These are phyloP conservation scores for Anastrepha ludens DNA, from an alignment of 1,140 invertebrate genomes.

Conservation along the genomic window DNA sequence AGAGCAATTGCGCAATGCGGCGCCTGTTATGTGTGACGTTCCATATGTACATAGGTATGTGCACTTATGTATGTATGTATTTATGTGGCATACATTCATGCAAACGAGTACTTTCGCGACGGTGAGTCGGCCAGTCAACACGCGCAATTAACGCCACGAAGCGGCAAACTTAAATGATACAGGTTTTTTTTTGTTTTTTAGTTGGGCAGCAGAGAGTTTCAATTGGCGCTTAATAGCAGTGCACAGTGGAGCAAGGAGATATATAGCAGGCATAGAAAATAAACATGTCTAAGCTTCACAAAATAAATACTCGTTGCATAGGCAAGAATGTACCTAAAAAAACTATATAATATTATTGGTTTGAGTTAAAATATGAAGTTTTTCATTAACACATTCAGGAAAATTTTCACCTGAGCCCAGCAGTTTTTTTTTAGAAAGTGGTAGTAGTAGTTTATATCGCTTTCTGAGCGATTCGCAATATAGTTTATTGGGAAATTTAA, in stretches of 20 bases:
- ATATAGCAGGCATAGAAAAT: too few species aligned
- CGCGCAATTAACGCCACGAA: slow-evolving; percentile 42
- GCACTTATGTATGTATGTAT: background rate
- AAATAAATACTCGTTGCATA: too few species aligned
- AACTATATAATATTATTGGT: too few species aligned
- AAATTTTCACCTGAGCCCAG: too few species aligned
- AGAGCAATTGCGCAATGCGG: slow-evolving; percentile 17
- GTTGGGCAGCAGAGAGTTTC: background rate
- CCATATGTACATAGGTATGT: background rate
- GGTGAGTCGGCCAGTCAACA: slow-evolving; percentile 18
- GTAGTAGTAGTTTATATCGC: too few species aligned
- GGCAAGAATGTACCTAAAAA: too few species aligned
- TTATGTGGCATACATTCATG: background rate
- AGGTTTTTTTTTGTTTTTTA: background rate
- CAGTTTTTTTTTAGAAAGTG: too few species aligned
- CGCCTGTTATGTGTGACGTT: background rate
- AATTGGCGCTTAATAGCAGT: background rate
- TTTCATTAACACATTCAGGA: too few species aligned
- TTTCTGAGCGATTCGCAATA: too few species aligned
- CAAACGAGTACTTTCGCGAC: background rate
- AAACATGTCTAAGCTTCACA: too few species aligned
- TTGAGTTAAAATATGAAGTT: too few species aligned
- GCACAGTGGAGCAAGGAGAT: background rate
- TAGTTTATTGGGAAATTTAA: too few species aligned
- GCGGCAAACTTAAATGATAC: slow-evolving; percentile 37